Base-by-base conservation (phyloP, 2,113 vertebrate genomes). In the Cyphomyrus discorhynchus region DNA sequence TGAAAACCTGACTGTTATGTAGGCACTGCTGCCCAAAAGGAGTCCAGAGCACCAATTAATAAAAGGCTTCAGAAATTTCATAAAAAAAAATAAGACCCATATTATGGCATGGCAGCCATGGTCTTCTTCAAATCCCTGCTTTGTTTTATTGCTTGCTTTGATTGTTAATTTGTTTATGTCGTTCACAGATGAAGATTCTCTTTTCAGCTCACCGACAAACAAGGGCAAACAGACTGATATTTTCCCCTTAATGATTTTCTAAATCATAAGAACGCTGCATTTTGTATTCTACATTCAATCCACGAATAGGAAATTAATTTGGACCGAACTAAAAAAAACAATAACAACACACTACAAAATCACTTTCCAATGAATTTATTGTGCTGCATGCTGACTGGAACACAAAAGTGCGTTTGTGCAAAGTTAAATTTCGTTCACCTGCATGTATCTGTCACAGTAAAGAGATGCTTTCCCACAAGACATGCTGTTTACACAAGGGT, bases 391-490 rank as follows among this genome's bases (percentile, higher is more conserved):
- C 39, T 84, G 45, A 24, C 35, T 42, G 74, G 74, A 80, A 19
- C 35, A 39, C 70, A 39, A 77, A 77, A 77, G 27, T 39, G 31
- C 15, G 5, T 77, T 77, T 77, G 24, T 39, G 70, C 39, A 39
- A 15, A 77, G 42, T 21, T 10, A 7, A 80, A 80, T n/a, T 45
- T 10, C 46, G 39, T 83, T 45, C 17, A 45, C 2, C 35, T 7
- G 15, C 35, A 80, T n/a, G 17, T 39, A 8, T 13, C 80, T 45
- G 42, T 21, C 42, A 46, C 80, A 46, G 39, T 46, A 11, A 46
- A 42, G 42, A 83, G 19, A 80, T 39, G 74, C 74, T 21, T 24
- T 47, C 19, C 21, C 21, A 83, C 19, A 21, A 94, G 95, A 39
- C 35, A 45, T 46, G 35, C 42, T 46, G 42, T 83, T 83, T 83